These are phyloP conservation scores for Nasua narica DNA, from an alignment of 2,797 vertebrate species.

Conservation along the genomic window DNA sequence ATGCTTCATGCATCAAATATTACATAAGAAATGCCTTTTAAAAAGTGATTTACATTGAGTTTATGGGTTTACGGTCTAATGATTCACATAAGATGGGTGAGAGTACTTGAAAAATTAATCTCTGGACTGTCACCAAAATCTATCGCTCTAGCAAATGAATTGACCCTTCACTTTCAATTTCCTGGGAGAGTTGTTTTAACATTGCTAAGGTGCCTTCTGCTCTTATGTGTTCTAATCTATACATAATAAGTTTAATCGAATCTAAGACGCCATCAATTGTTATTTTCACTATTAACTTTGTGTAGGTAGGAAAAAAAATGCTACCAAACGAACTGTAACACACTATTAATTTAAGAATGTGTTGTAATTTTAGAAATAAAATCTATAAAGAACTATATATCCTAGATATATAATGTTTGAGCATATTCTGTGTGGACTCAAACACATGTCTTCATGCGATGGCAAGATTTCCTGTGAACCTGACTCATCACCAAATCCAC, in stretches of 20 bases:
- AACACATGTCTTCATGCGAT: not conserved
- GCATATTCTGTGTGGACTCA: not conserved
- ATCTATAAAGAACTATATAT: not conserved
- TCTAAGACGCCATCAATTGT: not conserved
- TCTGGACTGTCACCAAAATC: not conserved
- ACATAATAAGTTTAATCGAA: not conserved
- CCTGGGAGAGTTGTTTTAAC: not conserved
- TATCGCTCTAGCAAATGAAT: not conserved
- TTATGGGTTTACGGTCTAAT: not conserved
- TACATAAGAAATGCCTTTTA: not conserved
- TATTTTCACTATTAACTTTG: not conserved
- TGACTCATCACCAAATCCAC: not conserved
- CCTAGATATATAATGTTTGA: not conserved
- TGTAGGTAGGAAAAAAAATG: not conserved
- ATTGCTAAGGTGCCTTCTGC: not conserved
- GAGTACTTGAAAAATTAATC: slow-evolving; percentile 10
- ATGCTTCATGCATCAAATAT: not conserved
- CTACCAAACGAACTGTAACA: not conserved
- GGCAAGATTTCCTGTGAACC: not conserved
- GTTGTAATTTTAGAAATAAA: slow-evolving; percentile 19
- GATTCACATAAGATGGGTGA: not conserved
- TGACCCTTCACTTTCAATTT: not conserved
- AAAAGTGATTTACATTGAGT: not conserved
- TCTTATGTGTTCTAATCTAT: not conserved
- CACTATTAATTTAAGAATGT: not conserved